Evolutionary conservation across 2,888 invertebrate species (phyloP).

Genomic region (Eledona agricola): DNA sequence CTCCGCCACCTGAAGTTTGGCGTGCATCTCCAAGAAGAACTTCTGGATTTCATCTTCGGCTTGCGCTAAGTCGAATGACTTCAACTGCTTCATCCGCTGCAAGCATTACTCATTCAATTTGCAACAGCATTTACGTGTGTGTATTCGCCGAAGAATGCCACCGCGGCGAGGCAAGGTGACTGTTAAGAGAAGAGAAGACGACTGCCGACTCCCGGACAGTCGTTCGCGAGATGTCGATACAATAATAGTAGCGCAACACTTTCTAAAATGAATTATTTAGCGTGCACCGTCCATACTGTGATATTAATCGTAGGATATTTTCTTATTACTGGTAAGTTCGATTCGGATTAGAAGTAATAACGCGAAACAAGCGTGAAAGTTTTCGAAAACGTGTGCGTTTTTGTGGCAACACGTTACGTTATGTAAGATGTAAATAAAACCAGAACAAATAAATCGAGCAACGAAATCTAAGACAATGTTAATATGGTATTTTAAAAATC

Average conservation of each 20-base stretch:
- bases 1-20: conserved; percentile 66
- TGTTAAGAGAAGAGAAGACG: conserved; percentile 38
- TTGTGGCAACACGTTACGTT: conserved; percentile 18
- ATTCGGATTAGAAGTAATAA: not conserved
- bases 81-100: conserved; percentile 42
- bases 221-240: conserved; percentile 51
- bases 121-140: conserved; percentile 14
- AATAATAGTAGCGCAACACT: conserved; percentile 44
- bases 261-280: conserved; percentile 45
- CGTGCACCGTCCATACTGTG: conserved; percentile 53
- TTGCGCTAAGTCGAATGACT: conserved; percentile 8
- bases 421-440: conserved; percentile 18
- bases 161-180: conserved; percentile 39
- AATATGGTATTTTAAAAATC: not conserved
- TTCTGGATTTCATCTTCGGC: conserved; percentile 56
- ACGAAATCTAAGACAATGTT: conserved; percentile 1
- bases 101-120: conserved; percentile 31
- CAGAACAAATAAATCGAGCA: too few relatives aligned
- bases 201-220: conserved; percentile 41
- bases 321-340: conserved; percentile 55
- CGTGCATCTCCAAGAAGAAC: conserved; percentile 66
- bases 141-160: conserved; percentile 25
- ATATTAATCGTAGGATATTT: conserved; percentile 58
- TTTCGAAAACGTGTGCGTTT: conserved; percentile 19
- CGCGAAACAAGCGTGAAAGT: conserved; percentile 10